Conservation (phyloP, 1,140 invertebrate species). For the Temnothorax longispinosus region DNA sequence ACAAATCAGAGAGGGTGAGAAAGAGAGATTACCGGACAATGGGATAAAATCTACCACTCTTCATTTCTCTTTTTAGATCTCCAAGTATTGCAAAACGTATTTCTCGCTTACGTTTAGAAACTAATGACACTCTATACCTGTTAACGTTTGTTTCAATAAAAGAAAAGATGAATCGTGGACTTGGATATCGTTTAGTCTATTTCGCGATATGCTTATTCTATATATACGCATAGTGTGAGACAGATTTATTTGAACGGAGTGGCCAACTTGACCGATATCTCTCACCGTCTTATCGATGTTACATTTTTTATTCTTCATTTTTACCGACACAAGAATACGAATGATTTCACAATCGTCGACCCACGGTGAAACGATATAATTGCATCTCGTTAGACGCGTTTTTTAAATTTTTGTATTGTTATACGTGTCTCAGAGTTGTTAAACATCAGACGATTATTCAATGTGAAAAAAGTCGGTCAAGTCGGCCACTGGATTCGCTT, state of each 20-base stretch:
- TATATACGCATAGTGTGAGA: neutral
- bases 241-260: neutral
- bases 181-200: neutral
- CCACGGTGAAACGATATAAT: neutral
- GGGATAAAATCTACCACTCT: neutral
- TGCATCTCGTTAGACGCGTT: neutral
- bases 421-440: neutral
- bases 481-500: neutral
- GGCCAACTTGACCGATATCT: too few relatives aligned
- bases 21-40: conserved; percentile 4
- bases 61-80: neutral
- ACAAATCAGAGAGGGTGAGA: neutral
- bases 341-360: too few relatives aligned
- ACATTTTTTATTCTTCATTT: too few relatives aligned
- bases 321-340: too few relatives aligned
- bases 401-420: neutral
- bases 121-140: neutral
- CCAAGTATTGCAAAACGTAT: neutral
- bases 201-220: neutral
- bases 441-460: neutral
- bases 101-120: neutral
- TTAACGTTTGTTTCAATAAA: neutral
- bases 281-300: too few relatives aligned
- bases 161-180: neutral
- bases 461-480: neutral